Evolutionary conservation across 2,888 invertebrate species (phyloP).

Genomic region (Hylaea fasciaria): DNA sequence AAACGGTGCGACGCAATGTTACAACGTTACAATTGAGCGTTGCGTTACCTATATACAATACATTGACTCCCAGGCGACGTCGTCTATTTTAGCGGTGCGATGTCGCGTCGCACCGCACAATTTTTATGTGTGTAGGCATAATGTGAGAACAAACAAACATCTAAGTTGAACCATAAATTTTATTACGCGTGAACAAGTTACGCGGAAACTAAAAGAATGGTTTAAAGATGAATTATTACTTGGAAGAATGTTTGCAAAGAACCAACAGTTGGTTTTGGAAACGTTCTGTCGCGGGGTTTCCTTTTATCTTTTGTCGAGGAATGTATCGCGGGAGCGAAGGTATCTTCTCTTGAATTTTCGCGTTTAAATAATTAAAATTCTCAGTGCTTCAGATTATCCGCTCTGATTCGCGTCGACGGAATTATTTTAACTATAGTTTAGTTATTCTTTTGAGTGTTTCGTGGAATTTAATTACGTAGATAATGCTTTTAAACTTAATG

Average conservation of each 20-base stretch:
- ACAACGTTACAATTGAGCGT: too few relatives aligned
- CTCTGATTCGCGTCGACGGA: constrained; percentile 1
- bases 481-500: too few relatives aligned
- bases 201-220: constrained; percentile 48
- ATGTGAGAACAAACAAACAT: constrained; percentile 37
- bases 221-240: constrained; percentile 49
- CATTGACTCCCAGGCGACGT: too few relatives aligned
- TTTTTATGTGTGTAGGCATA: background rate
- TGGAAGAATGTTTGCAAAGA: constrained; percentile 33
- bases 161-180: constrained; percentile 59
- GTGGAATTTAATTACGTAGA: too few relatives aligned
- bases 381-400: constrained; percentile 20
- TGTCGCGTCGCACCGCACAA: too few relatives aligned
- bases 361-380: constrained; percentile 31
- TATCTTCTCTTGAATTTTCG: constrained; percentile 18
- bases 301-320: constrained; percentile 22
- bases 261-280: constrained; percentile 37
- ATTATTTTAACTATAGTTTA: constrained; percentile 5
- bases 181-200: constrained; percentile 48
- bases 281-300: constrained; percentile 19
- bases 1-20: too few relatives aligned
- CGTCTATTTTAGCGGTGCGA: too few relatives aligned
- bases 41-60: too few relatives aligned
- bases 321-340: constrained; percentile 25
- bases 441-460: constrained; percentile 1